A percentile compares a stretch with the other conserved stretches of the same genome.
phyloP scores from a whole-genome alignment of 2,113 vertebrate species.

The Ibidorhyncha struthersii region DNA sequence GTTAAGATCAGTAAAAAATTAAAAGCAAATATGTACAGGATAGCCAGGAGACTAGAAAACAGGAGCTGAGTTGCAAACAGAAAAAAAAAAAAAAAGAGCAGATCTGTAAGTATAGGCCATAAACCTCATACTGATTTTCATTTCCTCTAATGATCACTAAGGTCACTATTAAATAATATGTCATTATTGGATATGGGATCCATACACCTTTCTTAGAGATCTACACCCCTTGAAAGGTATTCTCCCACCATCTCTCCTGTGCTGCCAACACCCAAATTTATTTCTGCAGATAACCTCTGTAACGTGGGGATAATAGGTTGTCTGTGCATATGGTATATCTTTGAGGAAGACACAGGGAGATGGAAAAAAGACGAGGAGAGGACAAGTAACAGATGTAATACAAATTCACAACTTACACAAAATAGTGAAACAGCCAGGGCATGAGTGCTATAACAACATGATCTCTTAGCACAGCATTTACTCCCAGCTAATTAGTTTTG shows the following conservation, averaged over 20 bases:
- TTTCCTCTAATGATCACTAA: neutral
- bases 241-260: neutral
- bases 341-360: neutral
- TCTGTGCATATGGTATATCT: accelerated
- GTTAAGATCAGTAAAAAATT: neutral
- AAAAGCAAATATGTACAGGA: neutral
- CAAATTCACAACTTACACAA: neutral
- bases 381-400: neutral
- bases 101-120: neutral
- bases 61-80: neutral
- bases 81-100: neutral
- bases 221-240: neutral
- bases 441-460: neutral
- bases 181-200: neutral
- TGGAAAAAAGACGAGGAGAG: neutral
- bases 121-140: neutral
- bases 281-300: neutral
- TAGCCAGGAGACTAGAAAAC: neutral
- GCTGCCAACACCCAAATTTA: neutral
- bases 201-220: neutral
- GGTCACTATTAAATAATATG: neutral
- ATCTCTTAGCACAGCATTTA: neutral
- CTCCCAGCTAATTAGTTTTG: neutral
- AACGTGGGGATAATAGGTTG: accelerated
- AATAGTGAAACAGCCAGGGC: neutral